Base-by-base conservation (phyloP, 2,113 vertebrate genomes). In the Lontra canadensis region DNA sequence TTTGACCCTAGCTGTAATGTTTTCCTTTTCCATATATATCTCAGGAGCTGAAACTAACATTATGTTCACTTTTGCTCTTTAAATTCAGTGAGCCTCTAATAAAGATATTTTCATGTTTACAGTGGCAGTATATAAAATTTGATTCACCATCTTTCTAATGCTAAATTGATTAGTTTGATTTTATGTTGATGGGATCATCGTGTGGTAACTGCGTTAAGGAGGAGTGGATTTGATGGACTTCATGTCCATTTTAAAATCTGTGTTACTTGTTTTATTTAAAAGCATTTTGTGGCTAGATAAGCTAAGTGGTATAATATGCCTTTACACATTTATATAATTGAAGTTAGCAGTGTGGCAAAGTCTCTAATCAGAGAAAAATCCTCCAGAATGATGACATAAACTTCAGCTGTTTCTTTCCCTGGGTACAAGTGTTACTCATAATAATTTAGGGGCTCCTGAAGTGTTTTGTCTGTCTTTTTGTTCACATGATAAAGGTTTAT, bases 1-100 rank as follows among this genome's bases (percentile, higher is more conserved):
- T 99, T 98, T 99, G 98, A 98, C 97, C 98, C 98, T 98, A 95
- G 97, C 98, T 98, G 81, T 98, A 98, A 98, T 98, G 96, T 98
- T 97, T 90, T 42, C 1, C 25, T 96, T 96, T 97, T 97, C 25
- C 44, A 52, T 29, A 2, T 52, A 17, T 2, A 34, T 79, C 25
- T 52, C 31, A 94, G 80, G 63, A 91, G 21, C 65, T 69, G 93
- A 67, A 74, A 73, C 7, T 47, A 88, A 88, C 71, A 0, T 74
- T 82, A 78, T n/a, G 25, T 94, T 82, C 80, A 84, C 81, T 96
- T 98, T 74, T 94, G 80, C 92, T 97, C 0, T 97, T 97, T 82
- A 97, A 97, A 94, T 90, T 85, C 10, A 3, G 4, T 29, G 84
- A 61, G 59, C 23, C 81, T 97, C 97, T 97, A 31, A 95, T 82